Evolutionary conservation across 2,888 invertebrate species (phyloP), one percentile per base, ranked within the genome.

Genomic region (Sepioteuthis lessoniana): DNA sequence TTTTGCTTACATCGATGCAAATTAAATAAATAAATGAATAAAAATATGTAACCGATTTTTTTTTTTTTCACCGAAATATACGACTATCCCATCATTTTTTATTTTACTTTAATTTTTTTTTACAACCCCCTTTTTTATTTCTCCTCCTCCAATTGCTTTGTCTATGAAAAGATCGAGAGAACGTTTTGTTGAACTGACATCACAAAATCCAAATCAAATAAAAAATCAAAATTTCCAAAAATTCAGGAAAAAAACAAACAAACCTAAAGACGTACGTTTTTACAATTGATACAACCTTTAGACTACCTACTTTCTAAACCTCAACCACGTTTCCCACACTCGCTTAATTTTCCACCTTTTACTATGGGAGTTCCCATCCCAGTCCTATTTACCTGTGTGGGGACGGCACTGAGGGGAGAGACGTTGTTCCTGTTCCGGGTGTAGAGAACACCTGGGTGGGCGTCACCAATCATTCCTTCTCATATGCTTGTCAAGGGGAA

Each of bases 341-440:
- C n/a, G 13, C 76, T 76, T 76, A 76, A 76, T 76, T n/a, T 76
- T 76, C 76, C n/a, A n/a, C 76, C 8, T 31, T 76, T 76, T 76
- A 76, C 76, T 76, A 76, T 76, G 76, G 76, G 76, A 76, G 76
- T 76, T 76, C n/a, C 76, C 76, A 76, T 76, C n/a, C 76, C n/a
- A 76, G 76, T 31, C 31, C 76, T 76, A n/a, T 76, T 76, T 25
- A n/a, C 8, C n/a, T 31, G 76, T 76, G 76, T 55, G 76, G 31
- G 76, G 31, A 76, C 76, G 76, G 31, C 76, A n/a, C 76, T 10
- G 76, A 76, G 31, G n/a, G n/a, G 76, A 76, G 76, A 76, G 76
- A 76, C 76, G 76, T 76, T 76, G n/a, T 76, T 76, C 76, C 76
- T 76, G 76, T 76, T 76, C 76, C 76, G 76, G 31, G 76, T 76